Evolutionary conservation across 2,888 invertebrate species (phyloP).

Genomic region (Pseudolycoriella hygida): DNA sequence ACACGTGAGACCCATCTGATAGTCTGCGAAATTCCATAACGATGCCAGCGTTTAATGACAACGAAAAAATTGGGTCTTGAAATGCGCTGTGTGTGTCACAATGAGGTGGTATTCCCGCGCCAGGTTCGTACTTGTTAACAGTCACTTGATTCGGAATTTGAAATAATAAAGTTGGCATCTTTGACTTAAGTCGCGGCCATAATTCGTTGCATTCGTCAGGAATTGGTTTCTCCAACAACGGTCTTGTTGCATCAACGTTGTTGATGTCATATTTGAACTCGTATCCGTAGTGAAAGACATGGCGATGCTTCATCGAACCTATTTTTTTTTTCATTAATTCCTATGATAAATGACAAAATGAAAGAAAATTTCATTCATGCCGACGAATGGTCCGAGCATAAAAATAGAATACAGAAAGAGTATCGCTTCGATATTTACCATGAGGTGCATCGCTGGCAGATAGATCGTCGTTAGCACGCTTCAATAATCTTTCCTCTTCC

Average conservation of each 20-base stretch:
- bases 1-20: conserved; percentile 33
- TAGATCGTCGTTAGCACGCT: conserved; percentile 35
- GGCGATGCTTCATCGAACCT: conserved; percentile 51
- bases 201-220: conserved; percentile 52
- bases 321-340: conserved; percentile 3
- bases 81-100: conserved; percentile 93
- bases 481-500: conserved; percentile 46
- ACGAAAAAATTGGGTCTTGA: conserved; percentile 67
- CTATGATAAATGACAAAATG: too few species aligned
- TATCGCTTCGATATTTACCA: not conserved
- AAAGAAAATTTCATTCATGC: conserved; percentile 10
- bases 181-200: conserved; percentile 28
- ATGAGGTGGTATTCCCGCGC: conserved; percentile 90
- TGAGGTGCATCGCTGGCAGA: too few species aligned
- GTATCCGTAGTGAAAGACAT: conserved; percentile 81
- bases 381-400: too few species aligned
- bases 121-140: conserved; percentile 65
- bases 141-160: conserved; percentile 64
- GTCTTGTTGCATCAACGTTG: conserved; percentile 55
- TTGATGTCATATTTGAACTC: conserved; percentile 80
- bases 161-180: conserved; percentile 31
- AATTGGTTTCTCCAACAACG: conserved; percentile 41
- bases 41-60: conserved; percentile 66
- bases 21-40: conserved; percentile 78
- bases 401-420: not conserved